Percentiles rank a stretch among this genome's conserved stretches.
These are phyloP conservation scores for Azorinus chamasolen DNA, from an alignment of 2,888 invertebrate species.

Conservation along the genomic window DNA sequence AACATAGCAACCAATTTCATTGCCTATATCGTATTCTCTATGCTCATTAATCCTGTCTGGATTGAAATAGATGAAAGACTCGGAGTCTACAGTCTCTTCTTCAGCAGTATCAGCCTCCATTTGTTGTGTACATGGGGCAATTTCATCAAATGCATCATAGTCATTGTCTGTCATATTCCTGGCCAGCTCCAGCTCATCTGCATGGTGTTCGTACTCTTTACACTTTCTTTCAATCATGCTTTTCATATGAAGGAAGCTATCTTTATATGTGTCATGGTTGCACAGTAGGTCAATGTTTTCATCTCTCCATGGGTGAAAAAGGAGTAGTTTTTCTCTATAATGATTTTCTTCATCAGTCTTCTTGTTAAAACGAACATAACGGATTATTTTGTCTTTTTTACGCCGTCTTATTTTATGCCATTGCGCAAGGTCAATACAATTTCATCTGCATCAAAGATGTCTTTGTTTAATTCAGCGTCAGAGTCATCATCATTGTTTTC, in stretches of 20 bases:
- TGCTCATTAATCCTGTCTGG: conserved; percentile 14
- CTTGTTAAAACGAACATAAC: conserved; percentile 41
- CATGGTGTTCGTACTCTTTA: conserved; percentile 28
- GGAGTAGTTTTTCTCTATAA: conserved; percentile 33
- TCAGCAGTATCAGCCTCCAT: conserved; percentile 20
- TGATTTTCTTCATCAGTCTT: conserved; percentile 51
- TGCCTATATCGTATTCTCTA: conserved; percentile 36
- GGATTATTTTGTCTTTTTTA: conserved; percentile 23
- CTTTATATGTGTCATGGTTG: conserved; percentile 14
- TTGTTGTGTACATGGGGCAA: conserved; percentile 42
- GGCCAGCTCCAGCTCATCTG: conserved; percentile 23
- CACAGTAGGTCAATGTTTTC: conserved; percentile 16
- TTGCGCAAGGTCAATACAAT: conserved; percentile 31
- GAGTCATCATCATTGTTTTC: conserved; percentile 5
- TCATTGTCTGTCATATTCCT: conserved; percentile 6
- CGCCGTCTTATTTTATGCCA: conserved; percentile 45
- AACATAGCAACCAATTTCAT: conserved; percentile 31
- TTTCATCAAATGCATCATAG: conserved; percentile 15
- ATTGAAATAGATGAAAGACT: conserved; percentile 16
- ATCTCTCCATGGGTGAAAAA: conserved; percentile 56
- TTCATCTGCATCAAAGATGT: background rate
- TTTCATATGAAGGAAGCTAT: background rate
- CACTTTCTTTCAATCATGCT: conserved; percentile 8
- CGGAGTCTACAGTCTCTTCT: conserved; percentile 7
- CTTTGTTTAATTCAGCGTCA: background rate